phyloP scores from a whole-genome alignment of 2,797 vertebrate genomes.

The Melopsittacus undulatus region DNA sequence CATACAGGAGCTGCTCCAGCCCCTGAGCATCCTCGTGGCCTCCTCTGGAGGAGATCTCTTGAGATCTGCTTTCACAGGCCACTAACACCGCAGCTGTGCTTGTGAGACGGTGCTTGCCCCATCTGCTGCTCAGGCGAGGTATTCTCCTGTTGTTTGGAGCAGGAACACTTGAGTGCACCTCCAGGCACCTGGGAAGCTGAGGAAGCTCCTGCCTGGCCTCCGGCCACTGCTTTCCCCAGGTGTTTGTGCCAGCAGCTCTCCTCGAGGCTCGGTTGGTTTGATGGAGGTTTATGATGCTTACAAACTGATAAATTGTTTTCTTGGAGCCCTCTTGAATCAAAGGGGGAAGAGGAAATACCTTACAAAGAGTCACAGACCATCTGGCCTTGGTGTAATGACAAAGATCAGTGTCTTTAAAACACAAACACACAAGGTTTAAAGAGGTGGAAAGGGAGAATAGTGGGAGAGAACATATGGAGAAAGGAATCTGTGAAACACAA shows the following conservation, averaged over 20 bases:
- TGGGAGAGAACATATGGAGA: not conserved
- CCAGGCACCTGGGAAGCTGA: not conserved
- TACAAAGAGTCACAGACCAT: not conserved
- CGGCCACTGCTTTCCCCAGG: not conserved
- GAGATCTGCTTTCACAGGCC: not conserved
- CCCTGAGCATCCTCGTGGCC: not conserved
- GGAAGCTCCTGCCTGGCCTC: not conserved
- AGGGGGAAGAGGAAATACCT: not conserved
- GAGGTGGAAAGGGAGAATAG: not conserved
- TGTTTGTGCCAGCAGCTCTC: not conserved
- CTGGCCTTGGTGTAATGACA: not conserved
- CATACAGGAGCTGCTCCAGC: not conserved
- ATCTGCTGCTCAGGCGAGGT: not conserved
- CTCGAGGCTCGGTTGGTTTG: not conserved
- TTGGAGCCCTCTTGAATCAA: not conserved
- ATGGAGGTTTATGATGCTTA: not conserved
- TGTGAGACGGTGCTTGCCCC: not conserved
- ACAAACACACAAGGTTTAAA: not conserved
- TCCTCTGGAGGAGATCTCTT: not conserved
- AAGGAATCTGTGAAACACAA: constrained; percentile 29
- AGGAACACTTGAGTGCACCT: not conserved
- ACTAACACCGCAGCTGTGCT: not conserved
- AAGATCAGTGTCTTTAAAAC: not conserved
- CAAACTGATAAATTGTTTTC: not conserved
- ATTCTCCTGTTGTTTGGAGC: not conserved